Percentiles rank a stretch among this genome's conserved stretches.
These are phyloP conservation scores for Vimba vimba DNA, from an alignment of 2,113 vertebrate species.

Conservation along the genomic window DNA sequence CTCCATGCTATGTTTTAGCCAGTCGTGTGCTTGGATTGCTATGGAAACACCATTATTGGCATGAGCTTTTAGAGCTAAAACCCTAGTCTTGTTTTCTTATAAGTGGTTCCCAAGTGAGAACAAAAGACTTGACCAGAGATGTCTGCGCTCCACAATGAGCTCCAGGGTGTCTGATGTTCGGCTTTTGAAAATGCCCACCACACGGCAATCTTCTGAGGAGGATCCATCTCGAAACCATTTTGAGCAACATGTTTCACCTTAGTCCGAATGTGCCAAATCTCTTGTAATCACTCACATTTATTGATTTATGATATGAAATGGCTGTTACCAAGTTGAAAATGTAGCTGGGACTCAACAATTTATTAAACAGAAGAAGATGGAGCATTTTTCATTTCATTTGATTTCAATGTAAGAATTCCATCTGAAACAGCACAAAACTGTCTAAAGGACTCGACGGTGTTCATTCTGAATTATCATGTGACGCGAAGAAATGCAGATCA, in stretches of 20 bases:
- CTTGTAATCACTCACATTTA: background rate
- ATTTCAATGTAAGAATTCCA: background rate
- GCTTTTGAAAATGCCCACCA: constrained; percentile 12
- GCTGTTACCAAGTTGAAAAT: no score
- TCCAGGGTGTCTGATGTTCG: background rate
- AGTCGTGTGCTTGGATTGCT: constrained; percentile 34
- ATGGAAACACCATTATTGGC: constrained; percentile 46
- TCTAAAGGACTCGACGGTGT: background rate
- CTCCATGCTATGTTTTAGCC: constrained; percentile 32
- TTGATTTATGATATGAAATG: background rate
- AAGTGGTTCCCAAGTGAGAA: constrained; percentile 26
- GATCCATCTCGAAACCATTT: background rate
- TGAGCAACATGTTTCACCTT: background rate
- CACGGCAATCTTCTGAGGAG: background rate
- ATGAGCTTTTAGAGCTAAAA: constrained; percentile 49
- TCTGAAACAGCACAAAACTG: background rate
- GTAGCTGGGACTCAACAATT: background rate
- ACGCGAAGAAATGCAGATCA: background rate
- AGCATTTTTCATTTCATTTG: background rate
- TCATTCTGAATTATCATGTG: background rate
- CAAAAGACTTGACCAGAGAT: constrained; percentile 26
- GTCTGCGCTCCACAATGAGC: constrained; percentile 24
- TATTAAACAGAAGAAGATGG: background rate
- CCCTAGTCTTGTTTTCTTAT: constrained; percentile 38
- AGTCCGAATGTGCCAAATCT: background rate